A percentile compares a stretch with the other conserved stretches of the same genome.
Evolutionary conservation across 37 sponge, comb jelly and placozoan species (phyloP).

Genomic region (Halisarca cf. caerulea): DNA sequence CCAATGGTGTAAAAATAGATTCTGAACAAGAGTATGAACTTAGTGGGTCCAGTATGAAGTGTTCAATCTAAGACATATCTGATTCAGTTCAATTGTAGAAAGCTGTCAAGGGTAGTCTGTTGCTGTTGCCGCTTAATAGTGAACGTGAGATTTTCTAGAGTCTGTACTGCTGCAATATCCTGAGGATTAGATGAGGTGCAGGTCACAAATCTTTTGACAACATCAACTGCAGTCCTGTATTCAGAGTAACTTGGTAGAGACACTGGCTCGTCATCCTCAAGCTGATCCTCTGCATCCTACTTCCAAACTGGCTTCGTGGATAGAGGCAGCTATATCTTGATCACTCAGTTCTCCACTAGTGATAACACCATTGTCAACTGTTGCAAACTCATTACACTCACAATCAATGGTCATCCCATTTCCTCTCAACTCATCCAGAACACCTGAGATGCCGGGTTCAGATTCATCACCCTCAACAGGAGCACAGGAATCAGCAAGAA

Average conservation of each 20-base stretch:
- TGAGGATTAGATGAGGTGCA: background rate
- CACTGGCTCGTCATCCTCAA: constrained; percentile 18
- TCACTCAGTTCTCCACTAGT: constrained; percentile 13
- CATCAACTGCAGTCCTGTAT: constrained; percentile 4
- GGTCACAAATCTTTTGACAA: constrained; percentile 6
- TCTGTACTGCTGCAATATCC: constrained; percentile 10
- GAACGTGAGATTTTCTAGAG: background rate
- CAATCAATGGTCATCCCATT: background rate
- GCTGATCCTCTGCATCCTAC: background rate
- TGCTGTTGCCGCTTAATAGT: background rate
- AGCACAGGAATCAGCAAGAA: constrained; percentile 1
- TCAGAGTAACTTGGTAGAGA: constrained; percentile 2
- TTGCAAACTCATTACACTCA: background rate
- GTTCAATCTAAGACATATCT: background rate
- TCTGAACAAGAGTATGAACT: no score
- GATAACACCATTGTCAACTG: background rate
- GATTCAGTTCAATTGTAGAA: background rate
- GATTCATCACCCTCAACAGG: background rate
- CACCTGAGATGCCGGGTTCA: background rate
- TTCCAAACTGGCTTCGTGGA: background rate
- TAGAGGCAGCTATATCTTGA: constrained; percentile 15
- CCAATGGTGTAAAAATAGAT: no score
- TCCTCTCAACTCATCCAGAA: background rate
- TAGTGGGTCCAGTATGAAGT: background rate
- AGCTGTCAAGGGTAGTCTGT: constrained; percentile 8